phyloP scores from a whole-genome alignment of 53 echinoderm and acorn worm genomes.

The Apostichopus leukothele region DNA sequence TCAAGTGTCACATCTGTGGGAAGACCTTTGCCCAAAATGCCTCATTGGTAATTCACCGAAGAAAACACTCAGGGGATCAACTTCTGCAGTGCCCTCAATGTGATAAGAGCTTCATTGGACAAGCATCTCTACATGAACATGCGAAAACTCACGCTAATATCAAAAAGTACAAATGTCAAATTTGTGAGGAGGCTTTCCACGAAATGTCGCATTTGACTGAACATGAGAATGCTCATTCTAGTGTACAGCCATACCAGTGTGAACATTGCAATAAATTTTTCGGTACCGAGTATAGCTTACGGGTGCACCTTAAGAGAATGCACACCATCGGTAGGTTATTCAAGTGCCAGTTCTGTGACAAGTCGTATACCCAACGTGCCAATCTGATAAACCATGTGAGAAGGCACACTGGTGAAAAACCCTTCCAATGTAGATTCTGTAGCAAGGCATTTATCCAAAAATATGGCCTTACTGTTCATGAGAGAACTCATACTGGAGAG shows the following conservation, averaged over 20 bases:
- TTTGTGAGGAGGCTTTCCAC: not conserved
- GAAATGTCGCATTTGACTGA: not conserved
- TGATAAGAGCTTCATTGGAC: not conserved
- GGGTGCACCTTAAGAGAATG: not conserved
- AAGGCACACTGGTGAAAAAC: not conserved
- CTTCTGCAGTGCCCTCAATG: not conserved
- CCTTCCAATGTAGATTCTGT: not conserved
- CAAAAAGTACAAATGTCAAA: not conserved
- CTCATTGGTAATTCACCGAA: not conserved
- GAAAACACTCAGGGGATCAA: not conserved
- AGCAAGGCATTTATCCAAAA: not conserved
- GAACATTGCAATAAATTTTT: slow-evolving; percentile 7
- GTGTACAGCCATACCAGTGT: not conserved
- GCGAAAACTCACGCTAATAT: not conserved
- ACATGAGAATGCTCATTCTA: not conserved
- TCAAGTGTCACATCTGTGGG: not conserved
- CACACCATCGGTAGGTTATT: not conserved
- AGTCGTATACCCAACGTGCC: slow-evolving; percentile 14
- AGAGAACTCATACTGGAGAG: slow-evolving; percentile 10
- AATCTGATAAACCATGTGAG: slow-evolving; percentile 11
- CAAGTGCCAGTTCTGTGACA: not conserved
- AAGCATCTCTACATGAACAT: not conserved
- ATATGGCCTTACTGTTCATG: not conserved
- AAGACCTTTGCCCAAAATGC: not conserved
- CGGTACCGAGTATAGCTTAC: not conserved